phyloP scores from a whole-genome alignment of 30 jellyfish, hydroid and myxozoan species.

The Euphysa ruthae region DNA sequence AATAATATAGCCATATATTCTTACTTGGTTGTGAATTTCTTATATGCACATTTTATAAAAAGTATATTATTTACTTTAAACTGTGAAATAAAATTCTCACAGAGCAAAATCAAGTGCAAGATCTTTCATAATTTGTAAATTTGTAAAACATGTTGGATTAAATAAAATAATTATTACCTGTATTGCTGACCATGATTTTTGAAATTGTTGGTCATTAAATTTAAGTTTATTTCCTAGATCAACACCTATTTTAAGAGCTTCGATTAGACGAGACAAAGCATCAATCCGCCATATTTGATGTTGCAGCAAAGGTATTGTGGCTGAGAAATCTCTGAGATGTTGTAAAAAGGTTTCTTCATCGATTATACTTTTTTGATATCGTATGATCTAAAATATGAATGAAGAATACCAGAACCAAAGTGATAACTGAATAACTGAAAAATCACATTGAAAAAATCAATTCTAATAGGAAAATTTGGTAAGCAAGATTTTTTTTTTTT shows the following conservation, averaged over 20 bases:
- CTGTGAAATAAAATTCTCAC: neutral
- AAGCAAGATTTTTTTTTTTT: too few relatives aligned
- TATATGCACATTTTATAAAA: too few relatives aligned
- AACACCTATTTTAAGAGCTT: slow-evolving; percentile 5
- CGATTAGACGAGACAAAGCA: slow-evolving; percentile 4
- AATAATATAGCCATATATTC: too few relatives aligned
- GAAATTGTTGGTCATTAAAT: neutral
- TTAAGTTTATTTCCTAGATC: neutral
- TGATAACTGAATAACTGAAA: neutral
- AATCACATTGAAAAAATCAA: too few relatives aligned
- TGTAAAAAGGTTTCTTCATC: slow-evolving; percentile 15
- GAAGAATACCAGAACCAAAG: neutral
- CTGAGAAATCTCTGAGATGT: neutral
- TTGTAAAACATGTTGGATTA: neutral
- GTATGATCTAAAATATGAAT: slow-evolving; percentile 1
- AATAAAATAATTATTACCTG: neutral
- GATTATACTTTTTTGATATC: neutral
- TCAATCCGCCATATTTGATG: slow-evolving; percentile 6
- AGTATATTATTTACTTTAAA: too few relatives aligned
- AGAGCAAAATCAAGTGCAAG: neutral
- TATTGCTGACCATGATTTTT: neutral
- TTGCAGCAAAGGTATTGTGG: neutral
- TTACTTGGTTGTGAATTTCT: too few relatives aligned
- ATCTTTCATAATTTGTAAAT: neutral
- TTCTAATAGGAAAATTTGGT: too few relatives aligned